Conservation (phyloP, 2,888 invertebrate genomes). For the Hypomecis atomaria region DNA sequence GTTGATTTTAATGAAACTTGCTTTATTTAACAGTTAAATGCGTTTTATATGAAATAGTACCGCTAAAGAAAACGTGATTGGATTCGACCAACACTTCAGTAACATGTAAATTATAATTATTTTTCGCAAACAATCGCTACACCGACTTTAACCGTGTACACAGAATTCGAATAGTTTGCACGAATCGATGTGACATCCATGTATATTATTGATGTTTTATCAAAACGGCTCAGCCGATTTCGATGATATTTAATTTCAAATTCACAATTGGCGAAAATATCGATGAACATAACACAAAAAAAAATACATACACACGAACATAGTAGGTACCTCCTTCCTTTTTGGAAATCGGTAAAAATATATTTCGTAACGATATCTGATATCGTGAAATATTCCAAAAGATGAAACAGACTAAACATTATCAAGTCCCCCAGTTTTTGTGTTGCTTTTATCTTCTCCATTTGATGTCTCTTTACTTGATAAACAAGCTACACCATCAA, state of each 20-base stretch:
- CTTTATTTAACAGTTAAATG: neutral
- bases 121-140: no score
- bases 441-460: conserved; percentile 44
- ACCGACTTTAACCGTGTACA: no score
- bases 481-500: conserved; percentile 47
- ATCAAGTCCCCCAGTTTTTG: conserved; percentile 19
- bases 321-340: no score
- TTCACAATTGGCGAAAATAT: no score
- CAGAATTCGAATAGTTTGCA: no score
- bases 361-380: neutral
- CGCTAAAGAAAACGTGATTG: neutral
- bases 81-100: neutral
- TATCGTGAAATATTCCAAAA: neutral
- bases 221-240: no score
- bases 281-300: no score
- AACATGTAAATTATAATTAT: neutral
- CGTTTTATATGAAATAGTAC: neutral
- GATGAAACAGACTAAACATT: conserved; percentile 2
- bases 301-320: no score
- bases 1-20: conserved; percentile 10
- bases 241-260: no score
- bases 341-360: no score
- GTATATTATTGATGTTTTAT: no score
- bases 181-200: no score
- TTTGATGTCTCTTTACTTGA: conserved; percentile 54